phyloP scores from a whole-genome alignment of 2,113 vertebrate species.

The Oncorhynchus kisutch region DNA sequence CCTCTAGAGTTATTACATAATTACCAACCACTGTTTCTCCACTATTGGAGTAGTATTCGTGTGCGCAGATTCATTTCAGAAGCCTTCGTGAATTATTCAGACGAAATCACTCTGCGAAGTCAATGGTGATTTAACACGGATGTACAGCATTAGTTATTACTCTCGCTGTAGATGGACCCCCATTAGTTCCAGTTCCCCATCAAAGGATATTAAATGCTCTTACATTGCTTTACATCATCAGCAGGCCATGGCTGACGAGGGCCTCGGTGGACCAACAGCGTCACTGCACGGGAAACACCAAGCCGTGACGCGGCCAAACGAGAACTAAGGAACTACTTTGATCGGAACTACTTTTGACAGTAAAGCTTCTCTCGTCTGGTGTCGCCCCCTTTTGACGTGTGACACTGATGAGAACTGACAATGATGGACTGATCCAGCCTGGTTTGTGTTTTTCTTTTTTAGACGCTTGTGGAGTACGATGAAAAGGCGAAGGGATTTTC shows the following conservation, averaged over 20 bases:
- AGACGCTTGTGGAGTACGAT: background rate
- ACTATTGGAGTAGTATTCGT: background rate
- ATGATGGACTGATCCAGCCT: background rate
- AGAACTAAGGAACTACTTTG: background rate
- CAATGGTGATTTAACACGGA: background rate
- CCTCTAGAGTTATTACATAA: background rate
- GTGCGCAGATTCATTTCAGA: slow-evolving; percentile 21
- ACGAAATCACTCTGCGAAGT: slow-evolving; percentile 19
- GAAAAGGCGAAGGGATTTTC: background rate
- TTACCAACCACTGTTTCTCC: background rate
- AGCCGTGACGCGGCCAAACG: slow-evolving; percentile 25
- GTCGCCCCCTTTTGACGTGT: background rate
- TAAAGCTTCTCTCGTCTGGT: background rate
- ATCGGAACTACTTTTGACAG: background rate
- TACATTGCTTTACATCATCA: slow-evolving; percentile 44
- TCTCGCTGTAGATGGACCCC: slow-evolving; percentile 25
- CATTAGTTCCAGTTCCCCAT: slow-evolving; percentile 51
- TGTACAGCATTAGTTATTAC: background rate
- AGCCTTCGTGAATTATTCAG: slow-evolving; percentile 36
- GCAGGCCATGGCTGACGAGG: background rate
- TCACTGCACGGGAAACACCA: slow-evolving; percentile 26
- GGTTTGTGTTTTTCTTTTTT: background rate
- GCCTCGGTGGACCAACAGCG: slow-evolving; percentile 16
- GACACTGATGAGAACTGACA: background rate
- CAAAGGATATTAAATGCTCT: slow-evolving; percentile 37